Base-by-base conservation (phyloP, 2,113 vertebrate genomes). In the Butastur rufipennis region DNA sequence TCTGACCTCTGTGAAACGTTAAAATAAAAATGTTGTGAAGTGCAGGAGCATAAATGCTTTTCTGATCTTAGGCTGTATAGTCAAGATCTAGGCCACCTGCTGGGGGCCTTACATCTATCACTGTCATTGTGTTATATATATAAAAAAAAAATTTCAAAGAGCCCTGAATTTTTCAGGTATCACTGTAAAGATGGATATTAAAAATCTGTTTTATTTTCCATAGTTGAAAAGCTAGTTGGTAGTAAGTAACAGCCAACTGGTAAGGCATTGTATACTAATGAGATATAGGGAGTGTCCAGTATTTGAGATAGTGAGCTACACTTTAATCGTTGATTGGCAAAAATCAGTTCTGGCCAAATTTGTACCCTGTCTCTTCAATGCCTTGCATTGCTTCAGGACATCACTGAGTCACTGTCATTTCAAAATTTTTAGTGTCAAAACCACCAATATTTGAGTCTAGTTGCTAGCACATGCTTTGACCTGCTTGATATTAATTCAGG, bases 1-100 rank as follows among this genome's bases (percentile, higher is more conserved):
- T 63, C 56, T 93, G 94, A 94, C 81, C 56, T 94, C 65, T 79
- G 29, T 84, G 59, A 84, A 95, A 84, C 50, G 26, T 91, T 87
- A 81, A 62, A 56, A 94, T 67, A 58, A 88, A 95, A 94, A 53
- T 38, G 13, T 66, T 74, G 50, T 58, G 81, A 96, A 79, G 68
- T 59, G 86, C 42, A 84, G 59, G 18, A 88, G 34, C 25, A 55
- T 70, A 83, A 92, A 86, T 47, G 45, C 17, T 90, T 32, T 73
- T 95, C 75, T 97, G 86, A 81, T 92, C 45, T 62, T 50, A 18
- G 22, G 7, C 16, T 81, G 26, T 59, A 40, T 27, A 84, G 63
- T 50, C 42, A 59, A 74, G 80, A 81, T 81, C 42, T 42, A 94
- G 68, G 47, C 56, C 32, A 61, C 86, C 65, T 83, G 27, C 75